Evolutionary conservation across 2,113 vertebrate genomes (phyloP).

Genomic region (Daboia siamensis): DNA sequence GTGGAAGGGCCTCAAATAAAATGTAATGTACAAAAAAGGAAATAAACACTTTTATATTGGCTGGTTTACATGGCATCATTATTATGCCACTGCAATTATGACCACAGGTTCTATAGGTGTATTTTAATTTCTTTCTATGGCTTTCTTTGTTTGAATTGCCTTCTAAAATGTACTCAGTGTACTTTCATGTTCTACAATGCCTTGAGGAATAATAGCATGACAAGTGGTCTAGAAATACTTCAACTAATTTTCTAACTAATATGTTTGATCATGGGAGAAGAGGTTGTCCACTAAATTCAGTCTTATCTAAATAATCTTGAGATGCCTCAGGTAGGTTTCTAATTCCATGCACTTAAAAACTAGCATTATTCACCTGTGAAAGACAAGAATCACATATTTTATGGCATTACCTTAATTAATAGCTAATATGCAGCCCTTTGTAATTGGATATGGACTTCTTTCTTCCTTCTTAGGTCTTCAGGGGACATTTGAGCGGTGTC

Average conservation of each 20-base stretch:
- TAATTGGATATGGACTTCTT: slow-evolving; percentile 40
- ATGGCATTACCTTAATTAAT: slow-evolving; percentile 52
- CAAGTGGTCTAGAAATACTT: background rate
- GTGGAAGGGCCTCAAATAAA: background rate
- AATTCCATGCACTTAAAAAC: slow-evolving; percentile 37
- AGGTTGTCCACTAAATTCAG: slow-evolving; percentile 47
- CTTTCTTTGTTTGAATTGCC: background rate
- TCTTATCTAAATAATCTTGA: slow-evolving; percentile 52
- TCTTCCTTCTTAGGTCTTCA: slow-evolving; percentile 22
- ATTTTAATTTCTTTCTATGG: background rate
- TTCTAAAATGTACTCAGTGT: background rate
- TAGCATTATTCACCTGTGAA: slow-evolving; percentile 26
- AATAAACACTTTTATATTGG: background rate
- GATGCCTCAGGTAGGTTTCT: slow-evolving; percentile 30
- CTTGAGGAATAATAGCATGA: background rate
- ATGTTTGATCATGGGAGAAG: slow-evolving; percentile 43
- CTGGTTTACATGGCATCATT: background rate
- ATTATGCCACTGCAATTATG: background rate
- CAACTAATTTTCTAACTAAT: slow-evolving; percentile 39
- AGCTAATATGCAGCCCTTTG: slow-evolving; percentile 35
- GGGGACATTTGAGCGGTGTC: slow-evolving; percentile 16
- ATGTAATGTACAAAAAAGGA: background rate
- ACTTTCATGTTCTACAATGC: background rate
- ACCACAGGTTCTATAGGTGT: background rate
- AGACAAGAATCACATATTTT: slow-evolving; percentile 30